Percentiles rank a stretch among this genome's conserved stretches.
Conservation (phyloP, 2,113 vertebrate species). For the Brachyhypopomus occidentalis region DNA sequence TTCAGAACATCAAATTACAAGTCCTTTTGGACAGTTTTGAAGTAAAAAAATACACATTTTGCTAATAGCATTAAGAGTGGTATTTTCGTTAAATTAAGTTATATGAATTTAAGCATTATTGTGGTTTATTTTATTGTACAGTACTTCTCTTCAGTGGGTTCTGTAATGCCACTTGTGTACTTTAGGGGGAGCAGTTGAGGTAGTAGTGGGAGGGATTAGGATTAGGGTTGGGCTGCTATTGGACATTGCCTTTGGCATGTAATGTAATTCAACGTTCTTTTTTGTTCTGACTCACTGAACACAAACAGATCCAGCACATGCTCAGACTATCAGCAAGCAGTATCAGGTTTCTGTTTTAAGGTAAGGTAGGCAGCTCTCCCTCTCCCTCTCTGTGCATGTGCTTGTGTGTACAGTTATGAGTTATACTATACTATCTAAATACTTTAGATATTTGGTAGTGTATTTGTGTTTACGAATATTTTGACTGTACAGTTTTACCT, state of each 20-base stretch:
- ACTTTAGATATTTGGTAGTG: background rate
- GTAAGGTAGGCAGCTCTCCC: conserved; percentile 1
- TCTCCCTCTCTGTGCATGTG: background rate
- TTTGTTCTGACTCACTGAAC: conserved; percentile 13
- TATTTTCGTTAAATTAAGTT: no score
- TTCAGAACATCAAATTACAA: no score
- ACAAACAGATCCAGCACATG: conserved; percentile 9
- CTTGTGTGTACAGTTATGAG: background rate
- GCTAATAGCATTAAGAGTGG: no score
- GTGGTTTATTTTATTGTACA: no score
- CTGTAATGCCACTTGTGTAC: conserved; percentile 2
- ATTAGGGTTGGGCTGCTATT: conserved; percentile 18
- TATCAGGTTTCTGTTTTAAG: background rate
- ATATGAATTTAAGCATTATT: no score
- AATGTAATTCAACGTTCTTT: conserved; percentile 13
- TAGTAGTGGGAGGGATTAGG: background rate
- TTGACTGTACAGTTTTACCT: no score
- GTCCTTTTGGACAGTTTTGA: no score
- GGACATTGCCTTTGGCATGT: conserved; percentile 22
- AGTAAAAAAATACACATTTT: no score
- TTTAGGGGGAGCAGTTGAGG: conserved; percentile 22
- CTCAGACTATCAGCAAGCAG: background rate
- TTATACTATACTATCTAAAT: background rate
- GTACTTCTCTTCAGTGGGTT: no score
- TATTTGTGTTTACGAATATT: no score